A percentile compares a stretch with the other conserved stretches of the same genome.
Evolutionary conservation across 2,888 invertebrate species (phyloP).

Genomic region (Microdon myrmicae): DNA sequence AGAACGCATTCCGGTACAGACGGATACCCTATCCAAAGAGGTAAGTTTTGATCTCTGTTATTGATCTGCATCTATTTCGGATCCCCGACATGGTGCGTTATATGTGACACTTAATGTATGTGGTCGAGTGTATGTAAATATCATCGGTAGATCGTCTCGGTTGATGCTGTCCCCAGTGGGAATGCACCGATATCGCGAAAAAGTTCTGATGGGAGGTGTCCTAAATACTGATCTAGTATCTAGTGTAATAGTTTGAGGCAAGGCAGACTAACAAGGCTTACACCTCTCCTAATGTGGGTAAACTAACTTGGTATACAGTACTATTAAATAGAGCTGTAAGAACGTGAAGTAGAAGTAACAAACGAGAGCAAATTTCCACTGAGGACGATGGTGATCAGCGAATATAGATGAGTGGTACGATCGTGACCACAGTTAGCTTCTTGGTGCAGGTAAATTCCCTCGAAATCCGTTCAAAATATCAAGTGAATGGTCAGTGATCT

Average conservation of each 20-base stretch:
- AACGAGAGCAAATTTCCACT: conserved; percentile 22
- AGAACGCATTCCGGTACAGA: conserved; percentile 64
- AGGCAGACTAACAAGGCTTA: too few relatives aligned
- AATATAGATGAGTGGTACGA: conserved; percentile 7
- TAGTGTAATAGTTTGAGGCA: too few relatives aligned
- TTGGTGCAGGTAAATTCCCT: conserved; percentile 36
- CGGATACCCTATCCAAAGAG: conserved; percentile 67
- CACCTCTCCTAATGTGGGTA: too few relatives aligned
- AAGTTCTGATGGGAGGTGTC: too few relatives aligned
- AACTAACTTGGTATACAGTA: too few relatives aligned
- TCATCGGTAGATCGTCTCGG: too few relatives aligned
- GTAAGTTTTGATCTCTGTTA: conserved; percentile 57
- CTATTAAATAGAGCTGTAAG: too few relatives aligned
- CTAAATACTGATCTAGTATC: too few relatives aligned
- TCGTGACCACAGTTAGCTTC: conserved; percentile 5
- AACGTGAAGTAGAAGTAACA: conserved; percentile 7
- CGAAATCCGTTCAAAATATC: conserved; percentile 38
- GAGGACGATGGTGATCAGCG: conserved; percentile 17
- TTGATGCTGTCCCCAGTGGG: too few relatives aligned
- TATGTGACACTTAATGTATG: conserved; percentile 13
- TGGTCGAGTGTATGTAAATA: too few relatives aligned
- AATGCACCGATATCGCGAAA: too few relatives aligned
- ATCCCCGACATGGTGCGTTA: conserved; percentile 6
- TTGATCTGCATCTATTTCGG: conserved; percentile 1
- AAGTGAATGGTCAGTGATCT: conserved; percentile 44